Evolutionary conservation across 2,797 vertebrate species (phyloP), one percentile per base, ranked within the genome.

Genomic region (Sphenopsis melanotis): DNA sequence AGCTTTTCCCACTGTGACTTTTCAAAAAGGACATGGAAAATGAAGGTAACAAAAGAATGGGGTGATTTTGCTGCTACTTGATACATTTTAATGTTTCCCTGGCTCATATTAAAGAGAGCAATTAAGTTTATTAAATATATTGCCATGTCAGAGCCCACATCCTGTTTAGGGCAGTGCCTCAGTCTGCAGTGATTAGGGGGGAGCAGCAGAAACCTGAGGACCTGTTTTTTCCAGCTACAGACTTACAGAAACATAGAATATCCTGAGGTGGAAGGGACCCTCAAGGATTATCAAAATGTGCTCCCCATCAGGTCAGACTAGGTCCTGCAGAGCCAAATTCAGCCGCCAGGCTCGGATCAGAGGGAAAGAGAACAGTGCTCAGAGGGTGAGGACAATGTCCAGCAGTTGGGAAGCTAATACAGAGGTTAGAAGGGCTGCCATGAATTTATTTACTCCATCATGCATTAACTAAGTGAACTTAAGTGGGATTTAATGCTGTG

Each of bases 41-140:
- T 17, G 10, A 46, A 87, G 37, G 69, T 61, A 92, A 94, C 63
- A 46, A 75, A 91, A 79, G 32, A 94, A 26, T 5, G 24, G 82
- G 42, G 29, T 81, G 37, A 77, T 94, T 95, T 92, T 96, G 44
- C 78, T 93, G 75, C 65, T 77, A 77, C 71, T 87, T 72, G 68
- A 83, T 95, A 74, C 29, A 20, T 94, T 86, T 83, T 80, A 89
- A 81, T 83, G 81, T 81, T 83, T 96, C 80, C 69, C 89, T 63
- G 37, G 79, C 50, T 91, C 24, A 11, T 89, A 93, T 88, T 94
- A 96, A 94, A 92, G 88, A 77, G 88, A 78, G 78, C 83, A 94
- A 75, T 95, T 94, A 91, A 53, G 39, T 93, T 84, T 94, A 82
- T 95, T 94, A 90, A 95, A 90, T 93, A 68, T 69, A 90, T 81